Base-by-base conservation (phyloP, 2,797 vertebrate species). In the Peromyscus attwateri region DNA sequence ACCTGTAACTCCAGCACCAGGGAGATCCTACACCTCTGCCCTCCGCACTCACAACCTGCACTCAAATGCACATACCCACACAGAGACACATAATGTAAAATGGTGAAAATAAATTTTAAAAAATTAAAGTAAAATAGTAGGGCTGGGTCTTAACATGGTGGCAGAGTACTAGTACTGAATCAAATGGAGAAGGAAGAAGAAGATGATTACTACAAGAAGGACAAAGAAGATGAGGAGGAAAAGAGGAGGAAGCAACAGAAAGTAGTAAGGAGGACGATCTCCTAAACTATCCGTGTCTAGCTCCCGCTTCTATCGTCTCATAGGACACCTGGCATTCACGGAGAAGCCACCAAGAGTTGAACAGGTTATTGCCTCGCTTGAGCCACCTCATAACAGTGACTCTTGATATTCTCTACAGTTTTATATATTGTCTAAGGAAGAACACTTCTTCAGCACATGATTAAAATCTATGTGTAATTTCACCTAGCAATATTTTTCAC, bases 401-500 rank as follows among this genome's bases (percentile, higher is more conserved):
- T 76, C 4, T 62, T 46, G 5, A 49, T 52, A 17, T 52, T 94
- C 57, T 94, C 40, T 80, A 46, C 71, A 70, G 31, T 55, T 64
- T 81, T 70, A 11, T 10, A 62, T 1, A 89, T 68, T 19, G 91
- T 93, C 95, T 88, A 46, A 12, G 12, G 60, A 93, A 55, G 25
- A 82, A 95, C 68, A 46, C 6, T 52, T 79, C 60, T 60, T 91
- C 3, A 10, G 14, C n/a, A 84, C 25, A 73, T 57, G 71, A 10
- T 66, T 96, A 34, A 94, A 85, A 46, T 46, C 6, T 68, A 12
- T 27, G 34, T 75, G 52, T 16, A 89, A 80, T 82, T 83, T 37
- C 46, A 84, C 64, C 90, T 70, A 68, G 46, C 92, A 73, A 90
- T 70, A 87, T 31, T 34, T 82, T 83, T 91, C 43, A 60, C 9